A percentile compares a stretch with the other conserved stretches of the same genome.
These are phyloP conservation scores for Callitettix versicolor DNA, from an alignment of 1,140 invertebrate genomes.

Conservation along the genomic window DNA sequence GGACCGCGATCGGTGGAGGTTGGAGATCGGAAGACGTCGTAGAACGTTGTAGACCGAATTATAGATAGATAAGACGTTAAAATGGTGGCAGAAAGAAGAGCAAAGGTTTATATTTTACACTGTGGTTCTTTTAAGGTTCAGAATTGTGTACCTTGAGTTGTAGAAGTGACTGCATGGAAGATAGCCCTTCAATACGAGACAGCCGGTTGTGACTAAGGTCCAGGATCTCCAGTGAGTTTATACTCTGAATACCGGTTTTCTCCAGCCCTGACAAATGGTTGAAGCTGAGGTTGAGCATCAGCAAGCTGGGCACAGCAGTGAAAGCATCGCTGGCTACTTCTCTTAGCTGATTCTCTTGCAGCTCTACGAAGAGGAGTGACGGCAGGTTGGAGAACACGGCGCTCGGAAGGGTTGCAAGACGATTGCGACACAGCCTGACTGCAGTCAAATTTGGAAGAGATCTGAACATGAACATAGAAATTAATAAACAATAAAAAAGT, in stretches of 20 bases:
- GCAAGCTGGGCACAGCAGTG: constrained; percentile 58
- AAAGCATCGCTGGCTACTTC: constrained; percentile 66
- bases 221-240: constrained; percentile 66
- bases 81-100: no score
- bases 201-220: constrained; percentile 69
- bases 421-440: constrained; percentile 52
- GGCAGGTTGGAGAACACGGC: constrained; percentile 66
- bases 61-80: no score
- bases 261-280: constrained; percentile 61
- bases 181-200: constrained; percentile 49
- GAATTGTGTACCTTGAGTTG: constrained; percentile 65
- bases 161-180: constrained; percentile 68
- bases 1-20: no score
- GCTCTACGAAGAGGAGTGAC: constrained; percentile 56
- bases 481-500: no score
- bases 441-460: constrained; percentile 64
- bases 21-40: no score
- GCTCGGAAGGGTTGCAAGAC: constrained; percentile 45
- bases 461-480: constrained; percentile 24
- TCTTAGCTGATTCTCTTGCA: constrained; percentile 66
- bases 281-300: constrained; percentile 71
- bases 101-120: no score
- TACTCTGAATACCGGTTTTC: constrained; percentile 54
- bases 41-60: no score
- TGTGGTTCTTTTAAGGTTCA: no score